phyloP scores from a whole-genome alignment of 2,888 invertebrate species.

The Spisula subtruncata region DNA sequence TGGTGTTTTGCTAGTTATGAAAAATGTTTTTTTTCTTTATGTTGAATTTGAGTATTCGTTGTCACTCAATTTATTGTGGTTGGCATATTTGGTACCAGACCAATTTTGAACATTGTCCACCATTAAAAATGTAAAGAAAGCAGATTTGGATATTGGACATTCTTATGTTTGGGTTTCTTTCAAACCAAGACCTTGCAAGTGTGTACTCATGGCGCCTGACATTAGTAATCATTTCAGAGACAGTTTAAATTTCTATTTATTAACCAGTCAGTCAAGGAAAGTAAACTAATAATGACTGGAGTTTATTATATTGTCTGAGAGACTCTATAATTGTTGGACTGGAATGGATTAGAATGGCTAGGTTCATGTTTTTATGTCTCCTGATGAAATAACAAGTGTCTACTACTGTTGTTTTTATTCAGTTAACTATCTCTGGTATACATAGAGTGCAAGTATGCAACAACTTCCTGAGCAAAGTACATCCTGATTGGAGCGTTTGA shows the following conservation, averaged over 20 bases:
- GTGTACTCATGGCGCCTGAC: too few species aligned
- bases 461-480: not conserved
- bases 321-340: not conserved
- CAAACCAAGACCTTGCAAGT: too few species aligned
- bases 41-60: too few species aligned
- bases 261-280: not conserved
- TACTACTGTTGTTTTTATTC: not conserved
- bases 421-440: not conserved
- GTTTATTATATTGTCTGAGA: not conserved
- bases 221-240: too few species aligned
- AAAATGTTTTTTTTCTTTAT: too few species aligned
- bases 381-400: not conserved
- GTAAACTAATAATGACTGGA: not conserved
- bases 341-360: not conserved
- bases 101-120: too few species aligned
- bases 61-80: too few species aligned
- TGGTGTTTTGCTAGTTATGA: too few species aligned
- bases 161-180: too few species aligned
- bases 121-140: too few species aligned
- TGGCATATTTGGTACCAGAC: too few species aligned
- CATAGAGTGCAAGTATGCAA: not conserved
- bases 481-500: not conserved
- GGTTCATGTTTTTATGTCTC: not conserved
- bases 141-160: too few species aligned
- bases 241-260: not conserved